Conservation (phyloP, 2,888 invertebrate genomes). For the Heliconius cydno region DNA sequence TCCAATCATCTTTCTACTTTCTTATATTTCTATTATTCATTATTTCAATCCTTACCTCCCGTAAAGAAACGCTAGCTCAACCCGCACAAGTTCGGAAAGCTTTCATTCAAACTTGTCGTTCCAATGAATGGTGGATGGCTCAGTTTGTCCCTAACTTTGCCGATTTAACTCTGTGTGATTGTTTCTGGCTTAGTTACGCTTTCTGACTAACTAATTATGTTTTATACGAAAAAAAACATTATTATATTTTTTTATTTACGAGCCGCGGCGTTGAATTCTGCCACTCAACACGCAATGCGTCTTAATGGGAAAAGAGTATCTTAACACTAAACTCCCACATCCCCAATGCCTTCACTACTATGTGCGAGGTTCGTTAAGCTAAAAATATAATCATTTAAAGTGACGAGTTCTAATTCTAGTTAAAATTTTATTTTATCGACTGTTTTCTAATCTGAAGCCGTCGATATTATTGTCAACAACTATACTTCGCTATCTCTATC, state of each 20-base stretch:
- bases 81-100: slow-evolving; percentile 68
- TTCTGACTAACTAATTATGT: slow-evolving; percentile 19
- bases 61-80: slow-evolving; percentile 16
- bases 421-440: no score
- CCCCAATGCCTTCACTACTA: no score
- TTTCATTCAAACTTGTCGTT: slow-evolving; percentile 71
- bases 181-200: slow-evolving; percentile 45
- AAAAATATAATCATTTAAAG: no score
- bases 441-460: no score
- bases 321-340: no score
- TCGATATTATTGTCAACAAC: not conserved
- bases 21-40: not conserved
- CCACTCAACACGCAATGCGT: no score
- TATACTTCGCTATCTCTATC: not conserved
- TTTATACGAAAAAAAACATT: not conserved
- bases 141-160: slow-evolving; percentile 69
- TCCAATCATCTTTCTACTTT: not conserved
- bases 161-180: slow-evolving; percentile 67
- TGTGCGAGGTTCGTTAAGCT: no score
- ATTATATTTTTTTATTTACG: not conserved
- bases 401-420: no score
- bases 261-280: no score
- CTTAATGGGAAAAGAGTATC: no score
- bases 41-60: no score
- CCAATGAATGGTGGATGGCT: slow-evolving; percentile 68